phyloP scores from a whole-genome alignment of 1,140 invertebrate genomes.

The Eupristina koningsbergeri region DNA sequence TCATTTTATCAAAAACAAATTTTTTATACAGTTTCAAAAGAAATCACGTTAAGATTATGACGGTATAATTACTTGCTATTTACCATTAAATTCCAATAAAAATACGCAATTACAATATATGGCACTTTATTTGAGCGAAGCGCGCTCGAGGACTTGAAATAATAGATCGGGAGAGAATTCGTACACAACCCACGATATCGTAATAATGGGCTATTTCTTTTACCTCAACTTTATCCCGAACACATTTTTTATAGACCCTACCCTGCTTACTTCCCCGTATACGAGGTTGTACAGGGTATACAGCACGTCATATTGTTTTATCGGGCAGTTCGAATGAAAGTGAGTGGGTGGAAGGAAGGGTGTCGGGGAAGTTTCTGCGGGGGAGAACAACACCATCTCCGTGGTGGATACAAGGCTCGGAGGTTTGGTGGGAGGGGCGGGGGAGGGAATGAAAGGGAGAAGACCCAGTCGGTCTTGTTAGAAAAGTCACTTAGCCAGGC shows the following conservation, averaged over 20 bases:
- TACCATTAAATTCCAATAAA: background rate
- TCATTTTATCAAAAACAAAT: background rate
- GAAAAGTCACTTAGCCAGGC: constrained; percentile 29
- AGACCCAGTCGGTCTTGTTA: constrained; percentile 22
- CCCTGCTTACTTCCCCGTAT: background rate
- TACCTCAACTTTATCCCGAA: constrained; percentile 11
- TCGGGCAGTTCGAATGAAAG: background rate
- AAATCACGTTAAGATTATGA: background rate
- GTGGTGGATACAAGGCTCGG: constrained; percentile 2
- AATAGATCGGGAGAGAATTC: background rate
- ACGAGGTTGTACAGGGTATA: too few species aligned
- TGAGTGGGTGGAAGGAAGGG: background rate
- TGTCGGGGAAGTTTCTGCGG: too few species aligned
- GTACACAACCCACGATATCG: constrained; percentile 5
- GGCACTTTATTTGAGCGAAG: background rate
- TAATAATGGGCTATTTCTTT: constrained; percentile 14
- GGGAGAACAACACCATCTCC: background rate
- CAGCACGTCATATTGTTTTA: constrained; percentile 26
- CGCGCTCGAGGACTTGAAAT: background rate
- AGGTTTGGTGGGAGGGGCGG: too few species aligned
- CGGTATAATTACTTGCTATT: background rate
- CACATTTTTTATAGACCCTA: constrained; percentile 3
- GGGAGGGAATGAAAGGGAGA: background rate
- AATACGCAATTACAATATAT: background rate
- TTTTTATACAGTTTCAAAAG: background rate